These are phyloP conservation scores for Pygocentrus nattereri DNA, from an alignment of 2,797 vertebrate species.

Conservation along the genomic window DNA sequence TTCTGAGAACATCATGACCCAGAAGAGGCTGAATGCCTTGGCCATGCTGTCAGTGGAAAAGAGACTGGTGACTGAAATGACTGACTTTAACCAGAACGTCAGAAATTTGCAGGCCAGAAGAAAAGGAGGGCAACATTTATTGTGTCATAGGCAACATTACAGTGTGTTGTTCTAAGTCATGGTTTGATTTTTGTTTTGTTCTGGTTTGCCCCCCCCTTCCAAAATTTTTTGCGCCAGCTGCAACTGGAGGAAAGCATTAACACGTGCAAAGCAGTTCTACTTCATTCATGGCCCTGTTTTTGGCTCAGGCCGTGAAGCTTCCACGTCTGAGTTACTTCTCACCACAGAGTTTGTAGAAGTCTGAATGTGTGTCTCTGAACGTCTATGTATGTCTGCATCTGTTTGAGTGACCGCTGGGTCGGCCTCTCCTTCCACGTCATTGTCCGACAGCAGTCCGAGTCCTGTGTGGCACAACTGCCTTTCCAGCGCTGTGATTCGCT, in stretches of 20 bases:
- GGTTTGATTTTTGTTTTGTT: too few relatives aligned
- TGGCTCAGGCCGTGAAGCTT: background rate
- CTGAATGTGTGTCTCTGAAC: background rate
- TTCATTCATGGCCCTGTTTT: background rate
- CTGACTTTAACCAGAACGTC: too few relatives aligned
- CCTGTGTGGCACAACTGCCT: slow-evolving; percentile 60
- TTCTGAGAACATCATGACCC: too few relatives aligned
- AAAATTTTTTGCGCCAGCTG: too few relatives aligned
- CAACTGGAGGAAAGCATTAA: background rate
- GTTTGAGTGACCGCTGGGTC: slow-evolving; percentile 7
- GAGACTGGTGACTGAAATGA: too few relatives aligned
- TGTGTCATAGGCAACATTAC: too few relatives aligned
- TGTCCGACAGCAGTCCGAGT: slow-evolving; percentile 49
- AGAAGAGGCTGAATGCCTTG: too few relatives aligned
- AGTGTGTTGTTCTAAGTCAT: too few relatives aligned
- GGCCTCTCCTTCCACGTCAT: slow-evolving; percentile 43
- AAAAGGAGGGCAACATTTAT: too few relatives aligned
- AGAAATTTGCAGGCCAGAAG: too few relatives aligned
- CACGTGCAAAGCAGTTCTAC: background rate
- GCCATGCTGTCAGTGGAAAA: too few relatives aligned
- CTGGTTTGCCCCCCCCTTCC: too few relatives aligned
- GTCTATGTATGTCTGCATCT: background rate
- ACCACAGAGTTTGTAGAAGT: background rate
- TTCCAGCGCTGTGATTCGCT: slow-evolving; percentile 87
- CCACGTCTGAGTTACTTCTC: slow-evolving; percentile 1